Evolutionary conservation across 2,113 vertebrate genomes (phyloP).

Genomic region (Spermophilus dauricus): DNA sequence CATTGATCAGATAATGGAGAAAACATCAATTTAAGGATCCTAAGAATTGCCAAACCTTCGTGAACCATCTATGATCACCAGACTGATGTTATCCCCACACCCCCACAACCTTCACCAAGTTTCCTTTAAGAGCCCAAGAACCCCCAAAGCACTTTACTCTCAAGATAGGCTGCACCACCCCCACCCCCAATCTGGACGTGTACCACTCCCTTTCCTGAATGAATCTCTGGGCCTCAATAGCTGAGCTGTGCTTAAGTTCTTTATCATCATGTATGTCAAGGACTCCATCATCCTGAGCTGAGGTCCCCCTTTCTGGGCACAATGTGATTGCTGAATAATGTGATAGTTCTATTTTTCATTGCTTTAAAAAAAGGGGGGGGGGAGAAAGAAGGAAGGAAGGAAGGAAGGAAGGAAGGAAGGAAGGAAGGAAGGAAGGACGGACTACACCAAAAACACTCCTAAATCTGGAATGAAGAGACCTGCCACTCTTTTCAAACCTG

Average conservation of each 20-base stretch:
- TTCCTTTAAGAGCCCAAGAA: background rate
- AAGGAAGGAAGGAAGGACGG: too few relatives aligned
- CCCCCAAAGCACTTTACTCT: background rate
- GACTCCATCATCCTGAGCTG: background rate
- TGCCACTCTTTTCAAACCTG: background rate
- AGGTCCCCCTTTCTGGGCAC: background rate
- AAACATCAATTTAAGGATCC: background rate
- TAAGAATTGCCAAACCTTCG: background rate
- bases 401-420: too few relatives aligned
- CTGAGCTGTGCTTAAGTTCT: background rate
- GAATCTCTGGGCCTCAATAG: background rate
- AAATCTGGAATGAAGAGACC: background rate
- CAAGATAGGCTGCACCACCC: too few relatives aligned
- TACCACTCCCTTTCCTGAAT: background rate
- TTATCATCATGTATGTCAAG: background rate
- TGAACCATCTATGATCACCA: background rate
- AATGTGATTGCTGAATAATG: background rate
- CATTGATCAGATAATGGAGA: background rate
- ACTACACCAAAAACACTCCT: background rate
- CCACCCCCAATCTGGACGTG: too few relatives aligned
- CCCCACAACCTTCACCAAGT: background rate
- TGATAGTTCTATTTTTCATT: background rate
- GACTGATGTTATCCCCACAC: too few relatives aligned
- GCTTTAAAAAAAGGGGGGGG: background rate
- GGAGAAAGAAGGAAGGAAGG: too few relatives aligned